A percentile compares a stretch with the other conserved stretches of the same genome.
Conservation (phyloP, 37 sponge, comb jelly and placozoan species). For the Cladorhizidae sp. region DNA sequence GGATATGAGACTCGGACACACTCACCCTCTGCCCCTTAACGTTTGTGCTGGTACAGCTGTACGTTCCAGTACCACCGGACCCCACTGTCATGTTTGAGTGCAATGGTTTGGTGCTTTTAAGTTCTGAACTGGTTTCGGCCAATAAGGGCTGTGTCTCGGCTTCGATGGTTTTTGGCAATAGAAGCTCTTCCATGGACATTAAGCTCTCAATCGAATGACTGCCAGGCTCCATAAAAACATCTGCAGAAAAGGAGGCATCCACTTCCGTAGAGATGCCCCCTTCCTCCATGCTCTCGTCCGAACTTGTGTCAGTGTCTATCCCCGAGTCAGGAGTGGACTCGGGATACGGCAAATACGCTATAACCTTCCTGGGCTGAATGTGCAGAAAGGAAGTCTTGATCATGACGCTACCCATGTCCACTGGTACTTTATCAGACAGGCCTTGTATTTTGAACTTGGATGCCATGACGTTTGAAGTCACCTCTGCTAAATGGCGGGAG, state of each 20-base stretch:
- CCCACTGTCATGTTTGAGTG: not conserved
- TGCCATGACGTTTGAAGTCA: constrained; percentile 86
- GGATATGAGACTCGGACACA: constrained; percentile 60
- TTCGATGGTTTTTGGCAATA: constrained; percentile 25
- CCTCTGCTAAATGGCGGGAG: constrained; percentile 69
- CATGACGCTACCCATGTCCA: constrained; percentile 73
- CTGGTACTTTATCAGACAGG: constrained; percentile 40
- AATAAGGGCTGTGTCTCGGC: constrained; percentile 30
- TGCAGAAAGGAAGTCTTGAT: constrained; percentile 92
- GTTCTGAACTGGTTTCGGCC: constrained; percentile 8
- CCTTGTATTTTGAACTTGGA: constrained; percentile 90
- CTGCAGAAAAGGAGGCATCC: constrained; percentile 14
- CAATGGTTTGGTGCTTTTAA: not conserved
- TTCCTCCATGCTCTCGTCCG: constrained; percentile 34
- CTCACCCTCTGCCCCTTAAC: constrained; percentile 18
- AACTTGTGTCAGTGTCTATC: constrained; percentile 62
- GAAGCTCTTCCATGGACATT: constrained; percentile 60
- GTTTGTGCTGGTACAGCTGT: constrained; percentile 11
- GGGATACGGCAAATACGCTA: constrained; percentile 60
- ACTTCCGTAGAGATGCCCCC: not conserved
- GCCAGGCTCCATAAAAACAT: constrained; percentile 42
- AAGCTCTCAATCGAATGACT: constrained; percentile 40
- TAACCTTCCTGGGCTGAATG: constrained; percentile 89
- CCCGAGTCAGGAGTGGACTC: constrained; percentile 74
- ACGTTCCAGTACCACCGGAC: not conserved